These are phyloP conservation scores for Erynnis tages DNA, from an alignment of 2,888 invertebrate genomes.

Conservation along the genomic window DNA sequence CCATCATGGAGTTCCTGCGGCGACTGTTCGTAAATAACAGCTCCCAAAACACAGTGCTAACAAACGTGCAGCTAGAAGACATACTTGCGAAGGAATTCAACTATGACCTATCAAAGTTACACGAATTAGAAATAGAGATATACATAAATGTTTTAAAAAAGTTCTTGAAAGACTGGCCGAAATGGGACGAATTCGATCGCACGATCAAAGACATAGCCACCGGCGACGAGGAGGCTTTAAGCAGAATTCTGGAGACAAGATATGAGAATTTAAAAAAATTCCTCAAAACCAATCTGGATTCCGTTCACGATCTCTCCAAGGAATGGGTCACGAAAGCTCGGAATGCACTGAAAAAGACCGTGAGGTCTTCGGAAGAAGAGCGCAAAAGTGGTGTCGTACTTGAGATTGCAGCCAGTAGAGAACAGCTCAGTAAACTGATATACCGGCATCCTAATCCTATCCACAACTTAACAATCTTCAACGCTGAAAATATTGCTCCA, in stretches of 20 bases:
- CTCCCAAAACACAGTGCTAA: constrained; percentile 55
- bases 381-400: constrained; percentile 5
- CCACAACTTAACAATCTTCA: constrained; percentile 5
- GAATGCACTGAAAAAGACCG: background rate
- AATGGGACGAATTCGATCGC: constrained; percentile 57
- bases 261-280: constrained; percentile 1
- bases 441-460: background rate
- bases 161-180: constrained; percentile 61
- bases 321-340: background rate
- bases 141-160: constrained; percentile 58
- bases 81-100: constrained; percentile 57
- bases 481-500: background rate
- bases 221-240: background rate
- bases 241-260: background rate
- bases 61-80: constrained; percentile 52
- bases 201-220: background rate
- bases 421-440: constrained; percentile 4
- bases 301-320: background rate
- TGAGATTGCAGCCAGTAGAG: constrained; percentile 6
- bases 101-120: constrained; percentile 34
- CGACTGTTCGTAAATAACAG: constrained; percentile 49
- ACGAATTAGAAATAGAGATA: constrained; percentile 51
- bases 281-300: constrained; percentile 8
- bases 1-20: constrained; percentile 53
- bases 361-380: too few relatives aligned